Percentiles rank a stretch among this genome's conserved stretches.
Conservation (phyloP, 2,888 invertebrate species). For the Nebria brevicollis region DNA sequence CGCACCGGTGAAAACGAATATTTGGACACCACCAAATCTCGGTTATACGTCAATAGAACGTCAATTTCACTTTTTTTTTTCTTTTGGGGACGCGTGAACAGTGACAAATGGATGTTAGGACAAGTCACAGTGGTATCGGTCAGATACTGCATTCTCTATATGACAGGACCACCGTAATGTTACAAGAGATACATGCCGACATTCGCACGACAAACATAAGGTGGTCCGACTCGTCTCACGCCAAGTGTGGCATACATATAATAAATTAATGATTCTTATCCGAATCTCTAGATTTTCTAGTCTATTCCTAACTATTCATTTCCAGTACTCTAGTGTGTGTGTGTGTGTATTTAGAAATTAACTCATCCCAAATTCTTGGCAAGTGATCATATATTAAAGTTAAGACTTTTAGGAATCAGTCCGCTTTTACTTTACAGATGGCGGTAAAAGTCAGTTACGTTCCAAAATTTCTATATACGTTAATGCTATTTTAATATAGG, state of each 20-base stretch:
- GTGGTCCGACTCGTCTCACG: neutral
- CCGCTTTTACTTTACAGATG: too few species aligned
- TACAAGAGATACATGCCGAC: conserved; percentile 35
- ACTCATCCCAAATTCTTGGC: too few species aligned
- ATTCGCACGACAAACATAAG: conserved; percentile 9
- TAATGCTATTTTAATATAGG: too few species aligned
- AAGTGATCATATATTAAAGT: too few species aligned
- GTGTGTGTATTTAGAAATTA: neutral
- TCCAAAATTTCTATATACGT: too few species aligned
- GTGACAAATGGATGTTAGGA: conserved; percentile 64
- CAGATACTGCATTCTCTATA: conserved; percentile 47
- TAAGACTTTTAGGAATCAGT: too few species aligned
- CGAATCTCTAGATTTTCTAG: neutral
- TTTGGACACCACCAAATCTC: neutral
- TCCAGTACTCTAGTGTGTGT: neutral
- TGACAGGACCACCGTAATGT: conserved; percentile 60
- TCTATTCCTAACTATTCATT: neutral
- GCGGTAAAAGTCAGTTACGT: too few species aligned
- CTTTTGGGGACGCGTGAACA: conserved; percentile 40
- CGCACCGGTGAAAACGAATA: neutral
- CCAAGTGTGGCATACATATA: neutral
- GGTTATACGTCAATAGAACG: conserved; percentile 18
- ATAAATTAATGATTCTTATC: conserved; percentile 1
- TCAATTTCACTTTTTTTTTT: neutral
- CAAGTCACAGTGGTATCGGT: conserved; percentile 59